Base-by-base conservation (phyloP, 2,113 vertebrate species). In the Danionella cerebrum region DNA sequence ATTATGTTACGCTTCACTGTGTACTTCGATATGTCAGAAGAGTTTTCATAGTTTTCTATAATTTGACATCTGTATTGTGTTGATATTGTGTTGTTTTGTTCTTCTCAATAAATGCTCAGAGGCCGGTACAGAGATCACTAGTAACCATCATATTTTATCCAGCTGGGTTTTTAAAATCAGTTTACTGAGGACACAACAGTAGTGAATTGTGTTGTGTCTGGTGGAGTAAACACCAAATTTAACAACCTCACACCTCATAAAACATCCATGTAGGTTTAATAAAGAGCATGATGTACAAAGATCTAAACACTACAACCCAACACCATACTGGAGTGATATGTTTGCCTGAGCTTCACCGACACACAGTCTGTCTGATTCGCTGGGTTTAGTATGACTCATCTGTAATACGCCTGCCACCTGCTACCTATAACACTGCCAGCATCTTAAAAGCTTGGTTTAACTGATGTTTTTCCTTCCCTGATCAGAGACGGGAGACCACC, bases 301-400 rank as follows among this genome's bases (percentile, higher is more conserved):
- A 0, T 6, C 13, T 10, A 51, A 44, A 18, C n/a, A 6, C 14
- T 18, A 29, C 14, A 19, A 27, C 10, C 11, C 4, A 24, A 48
- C 27, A 48, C 22, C 6, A 13, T 22, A 24, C 4, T 48, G 6
- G 6, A 14, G 42, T 48, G 11, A 5, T 48, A 24, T 48, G 59
- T 48, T 63, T 5, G 14, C 6, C 19, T 2, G 3, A 39, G 35
- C 45, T 51, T 31, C 48, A 44, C 6, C 6, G 6, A 35, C 19
- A 42, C 3, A 18, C 53, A 39, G 42, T 16, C 41, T 12, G 29
- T 39, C 5, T 38, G 53, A 48, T 50, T 33, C 47, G 12, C 42
- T 58, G 41, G 41, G 10, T 60, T 69, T 51, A 63, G 59, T 25
- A 57, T 57, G 71, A 73, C 51, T 69, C 71, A 27, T 16, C 41